Percentiles rank a stretch among this genome's conserved stretches.
Conservation (phyloP, 2,113 vertebrate species). For the Saguinus imperator region DNA sequence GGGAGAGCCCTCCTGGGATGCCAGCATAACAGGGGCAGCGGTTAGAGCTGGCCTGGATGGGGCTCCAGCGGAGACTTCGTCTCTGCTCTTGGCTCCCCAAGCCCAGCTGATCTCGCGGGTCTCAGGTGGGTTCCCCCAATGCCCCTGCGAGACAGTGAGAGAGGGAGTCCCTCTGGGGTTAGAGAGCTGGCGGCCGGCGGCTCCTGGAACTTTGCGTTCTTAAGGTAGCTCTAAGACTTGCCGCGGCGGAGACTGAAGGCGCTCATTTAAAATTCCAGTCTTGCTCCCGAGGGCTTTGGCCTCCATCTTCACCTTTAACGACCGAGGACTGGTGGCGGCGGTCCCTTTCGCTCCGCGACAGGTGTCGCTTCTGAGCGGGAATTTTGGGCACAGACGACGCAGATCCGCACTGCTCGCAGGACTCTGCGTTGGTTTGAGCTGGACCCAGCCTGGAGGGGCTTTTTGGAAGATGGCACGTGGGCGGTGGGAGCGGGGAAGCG, state of each 20-base stretch:
- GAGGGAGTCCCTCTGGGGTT: no score
- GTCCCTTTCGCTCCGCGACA: not conserved
- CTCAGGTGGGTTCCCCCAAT: not conserved
- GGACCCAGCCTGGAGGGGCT: not conserved
- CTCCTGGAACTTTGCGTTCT: not conserved
- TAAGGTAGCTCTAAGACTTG: not conserved
- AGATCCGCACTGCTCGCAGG: not conserved
- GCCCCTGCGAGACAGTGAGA: not conserved
- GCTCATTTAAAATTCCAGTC: not conserved
- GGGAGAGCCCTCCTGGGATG: not conserved
- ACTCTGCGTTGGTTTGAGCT: not conserved
- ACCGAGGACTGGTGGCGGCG: not conserved
- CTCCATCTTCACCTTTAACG: constrained; percentile 40
- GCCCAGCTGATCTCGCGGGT: not conserved
- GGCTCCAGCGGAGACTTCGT: no score
- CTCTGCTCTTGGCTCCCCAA: not conserved
- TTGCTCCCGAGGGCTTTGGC: not conserved
- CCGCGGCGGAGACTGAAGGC: not conserved
- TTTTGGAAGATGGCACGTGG: not conserved
- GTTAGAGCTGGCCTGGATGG: not conserved
- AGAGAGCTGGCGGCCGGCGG: no score
- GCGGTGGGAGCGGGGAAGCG: not conserved
- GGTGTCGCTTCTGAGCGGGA: constrained; percentile 14
- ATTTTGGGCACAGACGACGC: not conserved
- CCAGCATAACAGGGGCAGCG: not conserved